A percentile compares a stretch with the other conserved stretches of the same genome.
Conservation (phyloP, 2,113 vertebrate genomes). For the Setophaga kirtlandii region DNA sequence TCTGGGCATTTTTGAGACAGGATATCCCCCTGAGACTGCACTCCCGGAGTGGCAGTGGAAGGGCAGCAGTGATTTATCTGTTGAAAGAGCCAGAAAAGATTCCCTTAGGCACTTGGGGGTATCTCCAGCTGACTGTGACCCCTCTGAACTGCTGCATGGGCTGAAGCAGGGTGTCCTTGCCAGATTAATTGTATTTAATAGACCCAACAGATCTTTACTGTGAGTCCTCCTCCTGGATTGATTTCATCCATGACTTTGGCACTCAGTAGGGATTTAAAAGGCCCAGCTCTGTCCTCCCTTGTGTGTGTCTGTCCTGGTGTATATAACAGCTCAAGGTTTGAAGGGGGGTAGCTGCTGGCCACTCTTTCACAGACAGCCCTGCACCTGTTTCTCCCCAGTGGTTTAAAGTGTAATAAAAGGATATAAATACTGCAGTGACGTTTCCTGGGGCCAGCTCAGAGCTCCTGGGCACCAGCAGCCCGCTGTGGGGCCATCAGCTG, state of each 20-base stretch:
- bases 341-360: background rate
- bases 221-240: background rate
- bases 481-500: background rate
- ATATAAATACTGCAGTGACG: slow-evolving; percentile 65
- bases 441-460: background rate
- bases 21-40: background rate
- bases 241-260: background rate
- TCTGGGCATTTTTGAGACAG: background rate
- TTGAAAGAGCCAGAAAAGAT: background rate
- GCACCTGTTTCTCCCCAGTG: slow-evolving; percentile 64
- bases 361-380: background rate
- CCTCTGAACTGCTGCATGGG: background rate
- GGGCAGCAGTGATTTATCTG: background rate
- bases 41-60: background rate
- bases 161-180: background rate
- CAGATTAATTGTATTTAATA: background rate
- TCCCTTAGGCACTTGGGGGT: fast-evolving
- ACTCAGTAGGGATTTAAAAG: background rate
- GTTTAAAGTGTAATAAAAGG: slow-evolving; percentile 57
- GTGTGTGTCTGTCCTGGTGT: background rate
- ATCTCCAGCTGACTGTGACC: background rate
- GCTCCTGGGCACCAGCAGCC: background rate
- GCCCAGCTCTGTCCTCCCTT: background rate
- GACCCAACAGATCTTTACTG: no score
- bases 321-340: background rate